Base-by-base conservation (phyloP, 2,888 invertebrate species). In the Drosophila rubida region DNA sequence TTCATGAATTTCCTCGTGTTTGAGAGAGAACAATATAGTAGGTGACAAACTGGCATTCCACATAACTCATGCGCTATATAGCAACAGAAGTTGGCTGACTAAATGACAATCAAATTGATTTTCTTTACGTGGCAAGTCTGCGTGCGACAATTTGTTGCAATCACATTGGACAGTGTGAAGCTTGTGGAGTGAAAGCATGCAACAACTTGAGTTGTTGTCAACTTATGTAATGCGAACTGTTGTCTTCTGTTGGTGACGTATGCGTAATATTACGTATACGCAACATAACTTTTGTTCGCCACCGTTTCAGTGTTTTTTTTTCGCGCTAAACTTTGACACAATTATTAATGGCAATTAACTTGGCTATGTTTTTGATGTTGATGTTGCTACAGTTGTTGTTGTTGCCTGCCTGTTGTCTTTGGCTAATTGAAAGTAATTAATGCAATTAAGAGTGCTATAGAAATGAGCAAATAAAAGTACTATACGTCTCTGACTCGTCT, bases 381-480 rank as follows among this genome's bases (percentile, higher is more conserved):
- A 65, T 62, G 16, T 51, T 58, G 9, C 13, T 37, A 22, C 5
- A 22, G 14, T 42, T 53, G n/a, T 32, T 49, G 25, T 44, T 61
- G 16, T 62, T 63, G 9, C 39, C 59, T n/a, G n/a, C n/a, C n/a
- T n/a, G 49, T 55, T 50, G 50, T 57, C 73, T 62, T 71, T 48
- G 53, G 60, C 68, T 87, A 87, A 89, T 89, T 86, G 88, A 78
- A 75, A 71, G 62, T 69, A 88, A 86, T 86, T 86, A 86, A 78
- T 70, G 74, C 83, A 89, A 86, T 88, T 88, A 78, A 75, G 73
- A 67, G 55, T 59, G 32, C 48, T 19, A 41, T 41, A 66, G 51
- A 77, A 84, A 84, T 74, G 54, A 55, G 60, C 51, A n/a, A 13
- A 50, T 30, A 51, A 41, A 37, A 4, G 30, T 30, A 30, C 30